phyloP scores from a whole-genome alignment of 2,113 vertebrate species.

The Turnix velox region DNA sequence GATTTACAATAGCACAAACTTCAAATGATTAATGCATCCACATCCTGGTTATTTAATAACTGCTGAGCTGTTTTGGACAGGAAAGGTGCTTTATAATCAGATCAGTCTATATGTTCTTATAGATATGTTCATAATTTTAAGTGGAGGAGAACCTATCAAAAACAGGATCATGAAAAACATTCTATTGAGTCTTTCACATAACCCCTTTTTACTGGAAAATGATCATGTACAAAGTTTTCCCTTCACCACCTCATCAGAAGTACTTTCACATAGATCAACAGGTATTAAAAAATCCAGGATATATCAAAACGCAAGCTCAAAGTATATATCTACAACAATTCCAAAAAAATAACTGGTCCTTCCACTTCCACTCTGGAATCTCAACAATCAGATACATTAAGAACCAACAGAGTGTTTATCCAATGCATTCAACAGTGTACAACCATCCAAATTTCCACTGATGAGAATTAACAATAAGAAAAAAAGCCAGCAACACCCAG shows the following conservation, averaged over 20 bases:
- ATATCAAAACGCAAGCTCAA: not conserved
- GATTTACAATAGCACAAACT: not conserved
- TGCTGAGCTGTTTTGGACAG: not conserved
- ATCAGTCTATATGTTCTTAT: not conserved
- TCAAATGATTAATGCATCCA: not conserved
- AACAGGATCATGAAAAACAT: not conserved
- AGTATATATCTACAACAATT: not conserved
- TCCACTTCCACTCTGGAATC: not conserved
- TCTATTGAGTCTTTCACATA: not conserved
- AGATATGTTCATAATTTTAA: not conserved
- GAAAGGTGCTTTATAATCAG: not conserved
- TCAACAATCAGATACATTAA: not conserved
- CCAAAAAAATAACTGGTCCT: not conserved
- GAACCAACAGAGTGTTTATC: not conserved
- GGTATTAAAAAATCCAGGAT: not conserved
- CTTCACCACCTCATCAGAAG: not conserved
- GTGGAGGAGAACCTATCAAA: not conserved
- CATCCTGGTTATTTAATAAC: not conserved
- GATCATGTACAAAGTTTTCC: not conserved
- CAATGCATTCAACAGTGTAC: not conserved
- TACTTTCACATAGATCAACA: not conserved
- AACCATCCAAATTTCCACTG: not conserved
- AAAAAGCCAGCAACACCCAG: not conserved
- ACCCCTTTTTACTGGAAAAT: not conserved
- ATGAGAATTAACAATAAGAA: not conserved